These are phyloP conservation scores for Spheniscus humboldti DNA, from an alignment of 2,797 vertebrate species.

Conservation along the genomic window DNA sequence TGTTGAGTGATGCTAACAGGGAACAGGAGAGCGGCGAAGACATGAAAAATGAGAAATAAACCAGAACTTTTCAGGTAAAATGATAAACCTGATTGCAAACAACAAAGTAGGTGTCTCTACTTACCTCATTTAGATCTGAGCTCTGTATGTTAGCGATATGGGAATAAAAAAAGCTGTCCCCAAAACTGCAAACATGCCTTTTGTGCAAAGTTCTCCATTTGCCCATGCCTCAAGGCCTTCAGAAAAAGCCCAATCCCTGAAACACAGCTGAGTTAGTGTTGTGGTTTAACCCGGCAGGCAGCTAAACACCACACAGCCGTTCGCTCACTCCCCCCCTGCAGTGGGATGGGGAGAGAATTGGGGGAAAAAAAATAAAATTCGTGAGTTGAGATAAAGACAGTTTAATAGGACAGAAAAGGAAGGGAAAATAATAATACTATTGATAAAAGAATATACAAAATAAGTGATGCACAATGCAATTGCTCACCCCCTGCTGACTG, in stretches of 20 bases:
- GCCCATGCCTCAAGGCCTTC: neutral
- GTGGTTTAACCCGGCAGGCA: too few species aligned
- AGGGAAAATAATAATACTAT: too few species aligned
- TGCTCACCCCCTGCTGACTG: too few species aligned
- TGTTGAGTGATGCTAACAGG: neutral
- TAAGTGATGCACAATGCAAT: too few species aligned
- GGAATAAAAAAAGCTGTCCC: neutral
- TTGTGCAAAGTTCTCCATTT: neutral
- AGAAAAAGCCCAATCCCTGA: neutral
- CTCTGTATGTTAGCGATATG: rapidly evolving
- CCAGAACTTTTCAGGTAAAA: neutral
- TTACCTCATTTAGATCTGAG: neutral
- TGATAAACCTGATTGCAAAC: neutral
- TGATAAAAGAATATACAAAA: too few species aligned
- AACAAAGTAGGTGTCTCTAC: neutral
- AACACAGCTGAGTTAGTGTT: neutral
- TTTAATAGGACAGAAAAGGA: too few species aligned
- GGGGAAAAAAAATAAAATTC: too few species aligned
- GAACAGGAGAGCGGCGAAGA: neutral
- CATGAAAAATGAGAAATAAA: neutral
- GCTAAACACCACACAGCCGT: too few species aligned
- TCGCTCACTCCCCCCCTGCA: too few species aligned
- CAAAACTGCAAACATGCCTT: neutral
- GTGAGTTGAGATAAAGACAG: too few species aligned
- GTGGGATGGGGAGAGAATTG: too few species aligned